These are phyloP conservation scores for Tauraco hartlaubi DNA, from an alignment of 2,797 vertebrate genomes.

Conservation along the genomic window DNA sequence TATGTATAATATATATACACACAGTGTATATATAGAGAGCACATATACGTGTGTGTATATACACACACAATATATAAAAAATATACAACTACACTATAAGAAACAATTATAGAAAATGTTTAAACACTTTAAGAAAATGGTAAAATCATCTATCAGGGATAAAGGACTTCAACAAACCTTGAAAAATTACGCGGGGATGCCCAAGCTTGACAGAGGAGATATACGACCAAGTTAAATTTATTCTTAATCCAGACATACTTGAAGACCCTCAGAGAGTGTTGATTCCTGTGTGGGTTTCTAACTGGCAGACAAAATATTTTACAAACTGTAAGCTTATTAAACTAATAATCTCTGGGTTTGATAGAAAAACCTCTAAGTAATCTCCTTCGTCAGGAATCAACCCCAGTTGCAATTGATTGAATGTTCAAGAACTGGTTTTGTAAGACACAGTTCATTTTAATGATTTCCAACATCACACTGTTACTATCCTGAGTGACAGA, in stretches of 20 bases:
- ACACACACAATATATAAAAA: background rate
- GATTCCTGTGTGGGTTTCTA: background rate
- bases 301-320: background rate
- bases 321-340: background rate
- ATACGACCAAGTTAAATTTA: background rate
- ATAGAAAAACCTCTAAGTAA: background rate
- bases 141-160: background rate
- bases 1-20: background rate
- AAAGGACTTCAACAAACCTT: background rate
- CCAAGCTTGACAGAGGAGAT: background rate
- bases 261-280: background rate
- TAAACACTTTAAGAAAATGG: background rate
- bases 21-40: fast-evolving
- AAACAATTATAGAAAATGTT: background rate
- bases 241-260: background rate
- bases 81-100: background rate
- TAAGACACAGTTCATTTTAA: background rate
- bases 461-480: background rate
- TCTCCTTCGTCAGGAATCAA: background rate
- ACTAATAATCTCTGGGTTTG: background rate
- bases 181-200: background rate
- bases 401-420: background rate
- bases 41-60: background rate
- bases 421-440: background rate
- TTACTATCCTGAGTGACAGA: background rate